Percentiles rank a stretch among this genome's conserved stretches.
These are phyloP conservation scores for Eupsilia transversa DNA, from an alignment of 2,888 invertebrate genomes.

Conservation along the genomic window DNA sequence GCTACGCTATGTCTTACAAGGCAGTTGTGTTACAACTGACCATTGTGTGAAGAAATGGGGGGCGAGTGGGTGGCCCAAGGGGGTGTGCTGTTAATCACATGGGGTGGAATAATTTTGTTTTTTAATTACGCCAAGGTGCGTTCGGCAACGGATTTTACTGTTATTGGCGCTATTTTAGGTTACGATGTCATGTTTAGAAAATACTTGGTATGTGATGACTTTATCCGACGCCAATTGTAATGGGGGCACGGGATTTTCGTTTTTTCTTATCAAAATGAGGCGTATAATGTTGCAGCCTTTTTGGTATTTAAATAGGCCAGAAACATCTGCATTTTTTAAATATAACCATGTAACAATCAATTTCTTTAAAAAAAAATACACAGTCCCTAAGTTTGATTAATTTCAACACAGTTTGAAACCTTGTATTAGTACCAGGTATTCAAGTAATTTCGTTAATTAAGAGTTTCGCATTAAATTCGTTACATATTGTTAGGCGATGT, in stretches of 20 bases:
- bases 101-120: slow-evolving; percentile 89
- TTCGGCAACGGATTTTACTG: slow-evolving; percentile 78
- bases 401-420: slow-evolving; percentile 29
- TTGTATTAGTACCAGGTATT: slow-evolving; percentile 44
- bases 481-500: slow-evolving; percentile 19
- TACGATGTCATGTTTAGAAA: slow-evolving; percentile 73
- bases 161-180: slow-evolving; percentile 75
- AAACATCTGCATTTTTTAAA: not conserved
- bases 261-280: not conserved
- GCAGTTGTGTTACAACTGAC: slow-evolving; percentile 86
- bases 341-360: too few relatives aligned
- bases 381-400: not conserved
- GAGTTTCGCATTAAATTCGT: slow-evolving; percentile 26
- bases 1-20: slow-evolving; percentile 85
- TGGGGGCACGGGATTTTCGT: slow-evolving; percentile 30
- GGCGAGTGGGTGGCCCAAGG: slow-evolving; percentile 72
- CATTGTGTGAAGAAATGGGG: slow-evolving; percentile 85
- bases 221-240: slow-evolving; percentile 58
- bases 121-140: slow-evolving; percentile 88
- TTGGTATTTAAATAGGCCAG: not conserved
- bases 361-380: not conserved
- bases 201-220: slow-evolving; percentile 61
- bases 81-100: slow-evolving; percentile 84
- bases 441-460: slow-evolving; percentile 49
- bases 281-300: not conserved